A percentile compares a stretch with the other conserved stretches of the same genome.
Conservation (phyloP, 2,888 invertebrate species). For the Teleogryllus oceanicus region DNA sequence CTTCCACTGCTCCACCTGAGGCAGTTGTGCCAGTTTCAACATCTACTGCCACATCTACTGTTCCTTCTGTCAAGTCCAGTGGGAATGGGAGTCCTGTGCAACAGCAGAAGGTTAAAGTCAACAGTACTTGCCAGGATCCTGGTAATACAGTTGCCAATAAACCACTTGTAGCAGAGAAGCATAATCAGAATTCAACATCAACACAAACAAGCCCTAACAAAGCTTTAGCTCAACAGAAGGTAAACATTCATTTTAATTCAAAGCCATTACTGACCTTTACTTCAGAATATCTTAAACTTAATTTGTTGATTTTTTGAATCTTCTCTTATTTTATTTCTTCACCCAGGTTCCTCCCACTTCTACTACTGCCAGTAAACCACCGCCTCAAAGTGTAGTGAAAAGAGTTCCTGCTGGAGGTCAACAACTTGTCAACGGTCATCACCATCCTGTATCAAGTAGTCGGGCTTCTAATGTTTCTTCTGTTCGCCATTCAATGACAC, state of each 20-base stretch:
- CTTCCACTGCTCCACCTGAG: conserved; percentile 25
- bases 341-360: background rate
- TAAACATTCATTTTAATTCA: background rate
- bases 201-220: conserved; percentile 36
- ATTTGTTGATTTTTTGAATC: no score
- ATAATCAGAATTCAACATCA: conserved; percentile 35
- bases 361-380: conserved; percentile 19
- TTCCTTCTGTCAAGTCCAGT: conserved; percentile 23
- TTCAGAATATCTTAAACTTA: no score
- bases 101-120: background rate
- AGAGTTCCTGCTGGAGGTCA: background rate
- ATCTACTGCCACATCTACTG: background rate
- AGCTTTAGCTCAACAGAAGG: conserved; percentile 19
- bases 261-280: no score
- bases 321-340: background rate
- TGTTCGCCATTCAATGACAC: conserved; percentile 37
- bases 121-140: background rate
- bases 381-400: conserved; percentile 24
- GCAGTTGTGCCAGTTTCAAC: conserved; percentile 24
- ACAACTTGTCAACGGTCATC: conserved; percentile 21
- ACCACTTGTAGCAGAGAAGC: background rate
- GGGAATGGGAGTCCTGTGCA: background rate
- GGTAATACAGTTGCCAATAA: background rate
- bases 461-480: background rate
- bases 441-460: conserved; percentile 43